Evolutionary conservation across 2,888 invertebrate genomes (phyloP).

Genomic region (Eristalis intricaria): DNA sequence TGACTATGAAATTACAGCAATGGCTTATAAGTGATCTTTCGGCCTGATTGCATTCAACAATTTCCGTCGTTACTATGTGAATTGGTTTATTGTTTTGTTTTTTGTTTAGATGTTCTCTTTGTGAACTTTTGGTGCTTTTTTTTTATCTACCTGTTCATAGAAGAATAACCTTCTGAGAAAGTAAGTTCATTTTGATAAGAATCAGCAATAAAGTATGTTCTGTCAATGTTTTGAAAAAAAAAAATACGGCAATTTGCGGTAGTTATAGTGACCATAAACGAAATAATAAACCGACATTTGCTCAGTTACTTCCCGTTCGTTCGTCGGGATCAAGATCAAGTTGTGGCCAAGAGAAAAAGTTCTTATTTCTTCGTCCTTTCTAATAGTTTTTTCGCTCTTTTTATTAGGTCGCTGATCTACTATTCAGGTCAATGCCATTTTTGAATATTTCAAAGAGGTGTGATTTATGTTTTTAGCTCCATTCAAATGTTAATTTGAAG

Average conservation of each 20-base stretch:
- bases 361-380: too few species aligned
- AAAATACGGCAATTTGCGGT: not conserved
- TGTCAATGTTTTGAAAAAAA: not conserved
- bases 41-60: not conserved
- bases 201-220: not conserved
- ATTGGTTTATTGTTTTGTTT: not conserved
- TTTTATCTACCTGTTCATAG: not conserved
- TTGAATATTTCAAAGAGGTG: too few species aligned
- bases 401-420: too few species aligned
- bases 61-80: too few species aligned
- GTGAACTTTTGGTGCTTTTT: not conserved
- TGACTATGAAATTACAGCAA: not conserved
- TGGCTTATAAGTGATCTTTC: not conserved
- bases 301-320: too few species aligned
- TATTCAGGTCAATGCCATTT: too few species aligned
- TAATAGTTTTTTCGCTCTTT: too few species aligned
- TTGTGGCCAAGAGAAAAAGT: not conserved
- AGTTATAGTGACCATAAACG: not conserved
- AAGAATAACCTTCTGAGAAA: not conserved
- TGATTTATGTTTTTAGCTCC: too few species aligned
- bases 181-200: not conserved
- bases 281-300: not conserved
- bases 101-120: too few species aligned
- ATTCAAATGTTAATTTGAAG: too few species aligned
- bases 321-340: too few species aligned